A percentile compares a stretch with the other conserved stretches of the same genome.
These are phyloP conservation scores for Bucco capensis DNA, from an alignment of 2,113 vertebrate species.

Conservation along the genomic window DNA sequence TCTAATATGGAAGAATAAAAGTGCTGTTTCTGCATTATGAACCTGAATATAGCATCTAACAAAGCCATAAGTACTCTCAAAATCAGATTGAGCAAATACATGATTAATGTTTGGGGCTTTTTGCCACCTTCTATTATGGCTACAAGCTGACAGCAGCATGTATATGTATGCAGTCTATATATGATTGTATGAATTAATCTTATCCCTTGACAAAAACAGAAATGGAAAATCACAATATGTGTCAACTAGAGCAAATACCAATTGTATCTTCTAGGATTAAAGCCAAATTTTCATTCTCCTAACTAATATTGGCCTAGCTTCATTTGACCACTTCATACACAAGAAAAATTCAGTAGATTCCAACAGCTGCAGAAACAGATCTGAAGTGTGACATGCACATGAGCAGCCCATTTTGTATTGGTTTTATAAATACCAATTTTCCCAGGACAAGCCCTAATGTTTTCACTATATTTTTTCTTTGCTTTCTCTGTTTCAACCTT, in stretches of 20 bases:
- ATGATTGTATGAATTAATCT: background rate
- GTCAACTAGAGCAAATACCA: background rate
- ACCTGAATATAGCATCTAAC: background rate
- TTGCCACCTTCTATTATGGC: background rate
- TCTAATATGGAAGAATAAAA: background rate
- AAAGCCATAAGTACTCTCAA: background rate
- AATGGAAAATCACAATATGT: background rate
- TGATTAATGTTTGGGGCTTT: background rate
- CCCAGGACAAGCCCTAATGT: background rate
- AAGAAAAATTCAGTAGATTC: background rate
- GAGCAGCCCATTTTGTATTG: background rate
- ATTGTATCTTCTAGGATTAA: background rate
- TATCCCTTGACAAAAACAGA: background rate
- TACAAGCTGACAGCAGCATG: background rate
- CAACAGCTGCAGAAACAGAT: background rate
- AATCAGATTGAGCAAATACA: background rate
- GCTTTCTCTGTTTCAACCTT: background rate
- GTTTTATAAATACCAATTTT: background rate
- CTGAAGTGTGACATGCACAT: accelerated
- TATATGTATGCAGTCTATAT: background rate
- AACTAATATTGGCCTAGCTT: background rate
- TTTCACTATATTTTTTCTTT: background rate
- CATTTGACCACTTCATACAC: background rate
- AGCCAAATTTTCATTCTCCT: background rate
- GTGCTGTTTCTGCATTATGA: background rate